Evolutionary conservation across 2,113 vertebrate species (phyloP).

Genomic region (Xerus inauris): DNA sequence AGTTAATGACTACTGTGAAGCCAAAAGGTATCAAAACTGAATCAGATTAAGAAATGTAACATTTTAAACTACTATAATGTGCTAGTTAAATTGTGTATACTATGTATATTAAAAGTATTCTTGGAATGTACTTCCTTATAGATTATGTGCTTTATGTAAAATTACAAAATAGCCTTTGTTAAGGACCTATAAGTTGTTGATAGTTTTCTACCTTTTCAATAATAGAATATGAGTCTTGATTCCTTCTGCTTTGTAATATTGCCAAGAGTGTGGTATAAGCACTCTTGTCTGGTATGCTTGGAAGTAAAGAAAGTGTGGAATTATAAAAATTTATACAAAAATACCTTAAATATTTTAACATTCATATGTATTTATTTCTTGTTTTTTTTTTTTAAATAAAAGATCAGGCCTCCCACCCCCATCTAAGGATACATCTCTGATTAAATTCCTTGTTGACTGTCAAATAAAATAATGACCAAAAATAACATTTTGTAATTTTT

Average conservation of each 20-base stretch:
- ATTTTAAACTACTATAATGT: constrained; percentile 34
- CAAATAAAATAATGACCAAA: background rate
- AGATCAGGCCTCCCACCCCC: background rate
- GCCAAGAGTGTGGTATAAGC: background rate
- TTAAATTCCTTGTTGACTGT: constrained; percentile 28
- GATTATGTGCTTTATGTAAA: background rate
- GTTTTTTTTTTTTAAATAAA: background rate
- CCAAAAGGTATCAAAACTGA: constrained; percentile 26
- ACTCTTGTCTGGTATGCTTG: background rate
- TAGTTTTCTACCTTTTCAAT: background rate
- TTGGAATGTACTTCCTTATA: constrained; percentile 22
- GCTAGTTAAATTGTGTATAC: background rate
- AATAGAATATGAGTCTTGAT: background rate
- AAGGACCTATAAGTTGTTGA: background rate
- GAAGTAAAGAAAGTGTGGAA: background rate
- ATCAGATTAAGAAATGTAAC: constrained; percentile 37
- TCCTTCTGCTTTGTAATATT: background rate
- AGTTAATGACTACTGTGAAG: background rate
- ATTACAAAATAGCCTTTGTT: constrained; percentile 30
- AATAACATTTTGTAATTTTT: constrained; percentile 42
- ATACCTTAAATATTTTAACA: constrained; percentile 8
- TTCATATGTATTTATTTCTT: background rate
- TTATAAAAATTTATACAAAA: constrained; percentile 19
- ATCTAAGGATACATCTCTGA: constrained; percentile 8
- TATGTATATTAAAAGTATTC: constrained; percentile 9